These are phyloP conservation scores for Ginglymostoma cirratum DNA, from an alignment of 2,113 vertebrate genomes.

Conservation along the genomic window DNA sequence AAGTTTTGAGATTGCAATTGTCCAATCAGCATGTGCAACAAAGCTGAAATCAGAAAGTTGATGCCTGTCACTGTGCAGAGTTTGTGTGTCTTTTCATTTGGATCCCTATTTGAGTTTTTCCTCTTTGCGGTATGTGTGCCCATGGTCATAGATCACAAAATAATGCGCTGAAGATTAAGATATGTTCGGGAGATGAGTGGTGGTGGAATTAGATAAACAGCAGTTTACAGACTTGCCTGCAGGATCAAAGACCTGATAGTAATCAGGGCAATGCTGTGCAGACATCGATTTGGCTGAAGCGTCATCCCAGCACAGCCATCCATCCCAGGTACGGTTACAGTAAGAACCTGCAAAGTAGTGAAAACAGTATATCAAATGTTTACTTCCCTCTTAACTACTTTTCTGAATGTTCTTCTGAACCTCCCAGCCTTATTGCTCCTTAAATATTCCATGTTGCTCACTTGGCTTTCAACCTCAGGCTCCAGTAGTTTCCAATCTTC, in stretches of 20 bases:
- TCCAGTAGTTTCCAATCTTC: not conserved
- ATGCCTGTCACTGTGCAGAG: not conserved
- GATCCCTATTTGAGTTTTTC: not conserved
- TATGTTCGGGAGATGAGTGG: not conserved
- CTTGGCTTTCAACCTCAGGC: not conserved
- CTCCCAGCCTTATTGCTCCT: not conserved
- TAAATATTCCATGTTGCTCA: not conserved
- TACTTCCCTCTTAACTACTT: not conserved
- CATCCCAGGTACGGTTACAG: constrained; percentile 69
- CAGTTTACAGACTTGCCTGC: constrained; percentile 47
- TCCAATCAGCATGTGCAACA: not conserved
- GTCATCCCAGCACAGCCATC: constrained; percentile 66
- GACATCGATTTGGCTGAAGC: constrained; percentile 48
- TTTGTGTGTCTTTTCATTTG: not conserved
- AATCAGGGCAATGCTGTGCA: constrained; percentile 59
- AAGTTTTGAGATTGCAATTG: not conserved
- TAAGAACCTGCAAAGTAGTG: constrained; percentile 45
- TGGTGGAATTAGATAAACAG: too few species aligned
- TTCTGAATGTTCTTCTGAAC: not conserved
- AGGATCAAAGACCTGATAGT: constrained; percentile 61
- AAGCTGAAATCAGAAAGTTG: not conserved
- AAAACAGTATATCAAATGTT: not conserved
- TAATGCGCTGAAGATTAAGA: not conserved
- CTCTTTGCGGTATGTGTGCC: not conserved
- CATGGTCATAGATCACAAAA: not conserved